phyloP scores from a whole-genome alignment of 2,888 invertebrate genomes.

The Drosophila yooni region DNA sequence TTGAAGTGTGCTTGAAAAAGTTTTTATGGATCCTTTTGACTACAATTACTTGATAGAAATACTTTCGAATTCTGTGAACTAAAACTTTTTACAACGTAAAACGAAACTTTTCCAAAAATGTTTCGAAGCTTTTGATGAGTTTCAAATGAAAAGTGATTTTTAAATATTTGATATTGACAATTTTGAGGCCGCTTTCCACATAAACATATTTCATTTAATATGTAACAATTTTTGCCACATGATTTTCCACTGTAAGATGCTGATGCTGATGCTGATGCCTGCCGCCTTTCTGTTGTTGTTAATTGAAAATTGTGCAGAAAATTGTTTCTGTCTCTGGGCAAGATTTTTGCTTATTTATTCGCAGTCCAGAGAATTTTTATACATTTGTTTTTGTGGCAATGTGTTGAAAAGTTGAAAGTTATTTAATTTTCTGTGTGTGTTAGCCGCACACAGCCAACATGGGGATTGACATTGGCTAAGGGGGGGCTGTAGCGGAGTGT shows the following conservation, averaged over 20 bases:
- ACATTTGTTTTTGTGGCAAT: constrained; percentile 43
- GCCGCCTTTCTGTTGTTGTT: constrained; percentile 36
- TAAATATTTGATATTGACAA: background rate
- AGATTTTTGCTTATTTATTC: constrained; percentile 51
- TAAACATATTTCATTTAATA: background rate
- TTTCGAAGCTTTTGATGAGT: background rate
- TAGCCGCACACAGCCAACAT: constrained; percentile 19
- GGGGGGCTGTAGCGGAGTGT: background rate
- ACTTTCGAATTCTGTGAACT: background rate
- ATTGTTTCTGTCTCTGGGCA: constrained; percentile 48
- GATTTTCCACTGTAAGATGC: constrained; percentile 3
- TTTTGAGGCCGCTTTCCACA: background rate
- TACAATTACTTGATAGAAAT: background rate
- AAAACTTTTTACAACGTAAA: background rate
- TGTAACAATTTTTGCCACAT: background rate
- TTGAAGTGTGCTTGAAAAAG: background rate
- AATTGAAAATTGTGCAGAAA: constrained; percentile 76
- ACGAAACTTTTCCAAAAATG: background rate
- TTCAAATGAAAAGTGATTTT: background rate
- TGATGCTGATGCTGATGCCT: constrained; percentile 6
- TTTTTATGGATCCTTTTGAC: background rate
- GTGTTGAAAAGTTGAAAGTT: constrained; percentile 63
- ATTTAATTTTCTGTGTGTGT: constrained; percentile 27
- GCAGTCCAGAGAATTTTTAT: constrained; percentile 38
- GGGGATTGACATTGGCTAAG: background rate